These are phyloP conservation scores for Ariolimax columbianus DNA, from an alignment of 2,888 invertebrate genomes.

Conservation along the genomic window DNA sequence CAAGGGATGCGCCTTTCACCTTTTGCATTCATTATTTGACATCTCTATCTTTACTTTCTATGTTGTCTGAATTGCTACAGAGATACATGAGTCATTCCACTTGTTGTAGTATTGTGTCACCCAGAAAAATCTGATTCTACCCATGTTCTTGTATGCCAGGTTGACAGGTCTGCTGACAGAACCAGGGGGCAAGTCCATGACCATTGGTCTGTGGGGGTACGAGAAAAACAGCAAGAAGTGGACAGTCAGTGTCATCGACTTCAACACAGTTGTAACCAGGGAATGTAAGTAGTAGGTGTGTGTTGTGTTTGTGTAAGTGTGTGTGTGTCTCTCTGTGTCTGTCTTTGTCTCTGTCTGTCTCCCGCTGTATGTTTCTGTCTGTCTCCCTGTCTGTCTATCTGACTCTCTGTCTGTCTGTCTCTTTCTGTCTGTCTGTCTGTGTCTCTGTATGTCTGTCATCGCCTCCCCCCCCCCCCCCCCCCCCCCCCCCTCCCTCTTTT, in stretches of 20 bases:
- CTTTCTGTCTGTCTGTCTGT: too few species aligned
- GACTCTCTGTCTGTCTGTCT: too few species aligned
- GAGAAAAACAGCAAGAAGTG: constrained; percentile 66
- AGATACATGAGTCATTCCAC: background rate
- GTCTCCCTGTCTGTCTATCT: too few species aligned
- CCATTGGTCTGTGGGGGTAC: constrained; percentile 77
- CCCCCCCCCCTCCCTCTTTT: too few species aligned
- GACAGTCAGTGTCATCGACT: constrained; percentile 75
- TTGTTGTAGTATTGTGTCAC: background rate
- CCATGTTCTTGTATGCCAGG: constrained; percentile 16
- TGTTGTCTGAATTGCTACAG: background rate
- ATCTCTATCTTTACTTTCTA: too few species aligned
- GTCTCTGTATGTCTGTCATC: background rate
- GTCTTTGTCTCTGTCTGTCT: too few species aligned
- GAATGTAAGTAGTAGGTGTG: constrained; percentile 66
- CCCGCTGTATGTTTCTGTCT: too few species aligned
- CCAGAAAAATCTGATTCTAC: background rate
- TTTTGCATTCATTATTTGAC: too few species aligned
- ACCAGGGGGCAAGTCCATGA: constrained; percentile 75
- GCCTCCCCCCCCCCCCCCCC: too few species aligned
- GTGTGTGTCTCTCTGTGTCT: too few species aligned
- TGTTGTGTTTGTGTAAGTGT: background rate
- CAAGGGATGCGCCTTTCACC: too few species aligned
- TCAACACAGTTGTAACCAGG: constrained; percentile 67
- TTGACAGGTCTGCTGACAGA: constrained; percentile 75